A percentile compares a stretch with the other conserved stretches of the same genome.
These are phyloP conservation scores for Rhinophrynus dorsalis DNA, from an alignment of 2,797 vertebrate species.

Conservation along the genomic window DNA sequence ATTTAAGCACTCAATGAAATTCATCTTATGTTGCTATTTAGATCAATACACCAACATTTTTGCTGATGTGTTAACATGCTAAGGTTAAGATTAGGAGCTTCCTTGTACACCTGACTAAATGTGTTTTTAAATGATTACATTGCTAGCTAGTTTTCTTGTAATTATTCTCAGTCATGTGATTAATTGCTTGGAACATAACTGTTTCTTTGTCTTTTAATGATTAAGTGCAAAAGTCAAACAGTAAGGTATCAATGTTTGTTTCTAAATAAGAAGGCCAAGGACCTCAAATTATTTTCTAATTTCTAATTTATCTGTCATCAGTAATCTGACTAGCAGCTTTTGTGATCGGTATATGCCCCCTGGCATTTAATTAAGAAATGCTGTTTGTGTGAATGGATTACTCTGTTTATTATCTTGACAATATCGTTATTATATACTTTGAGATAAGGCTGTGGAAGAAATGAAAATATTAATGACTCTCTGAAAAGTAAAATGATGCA, in stretches of 20 bases:
- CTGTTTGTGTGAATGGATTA: constrained; percentile 64
- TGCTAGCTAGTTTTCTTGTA: not conserved
- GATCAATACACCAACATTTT: not conserved
- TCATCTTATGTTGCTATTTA: not conserved
- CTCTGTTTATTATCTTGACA: constrained; percentile 69
- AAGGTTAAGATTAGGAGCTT: not conserved
- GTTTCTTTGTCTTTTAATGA: not conserved
- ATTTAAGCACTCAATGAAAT: no score
- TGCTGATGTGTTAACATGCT: not conserved
- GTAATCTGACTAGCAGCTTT: constrained; percentile 27
- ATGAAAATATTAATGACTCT: constrained; percentile 59
- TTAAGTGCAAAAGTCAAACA: not conserved
- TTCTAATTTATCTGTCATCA: constrained; percentile 26
- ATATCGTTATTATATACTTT: constrained; percentile 66
- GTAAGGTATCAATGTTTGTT: not conserved
- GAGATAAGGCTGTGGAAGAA: constrained; percentile 61
- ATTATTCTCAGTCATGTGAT: constrained; percentile 7
- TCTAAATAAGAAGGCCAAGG: not conserved
- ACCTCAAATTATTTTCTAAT: constrained; percentile 14
- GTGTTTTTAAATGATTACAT: constrained; percentile 5
- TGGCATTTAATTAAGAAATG: constrained; percentile 66
- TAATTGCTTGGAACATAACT: not conserved
- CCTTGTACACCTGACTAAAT: not conserved
- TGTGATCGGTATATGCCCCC: constrained; percentile 29
- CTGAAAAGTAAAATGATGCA: constrained; percentile 47